A percentile compares a stretch with the other conserved stretches of the same genome.
phyloP scores from a whole-genome alignment of 2,113 vertebrate species.

The Poecile atricapillus region DNA sequence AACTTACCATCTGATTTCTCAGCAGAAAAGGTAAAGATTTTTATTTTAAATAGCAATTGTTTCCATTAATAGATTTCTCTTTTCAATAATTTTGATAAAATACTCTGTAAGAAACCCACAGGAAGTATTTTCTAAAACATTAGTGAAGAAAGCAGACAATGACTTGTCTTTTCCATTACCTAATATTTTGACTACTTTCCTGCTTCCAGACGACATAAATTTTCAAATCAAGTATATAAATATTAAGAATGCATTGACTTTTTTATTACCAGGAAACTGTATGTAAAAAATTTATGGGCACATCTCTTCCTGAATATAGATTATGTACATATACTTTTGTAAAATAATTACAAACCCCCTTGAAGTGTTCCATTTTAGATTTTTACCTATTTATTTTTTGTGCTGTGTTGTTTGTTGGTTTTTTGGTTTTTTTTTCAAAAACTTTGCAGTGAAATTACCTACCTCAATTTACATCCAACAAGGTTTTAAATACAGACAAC shows the following conservation, averaged over 20 bases:
- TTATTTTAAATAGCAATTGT: not conserved
- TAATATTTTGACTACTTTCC: not conserved
- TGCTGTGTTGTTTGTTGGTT: not conserved
- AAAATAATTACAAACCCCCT: not conserved
- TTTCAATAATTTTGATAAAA: not conserved
- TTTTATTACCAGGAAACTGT: not conserved
- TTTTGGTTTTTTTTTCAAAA: not conserved
- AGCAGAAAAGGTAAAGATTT: not conserved
- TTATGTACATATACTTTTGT: not conserved
- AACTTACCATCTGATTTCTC: not conserved
- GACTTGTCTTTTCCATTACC: not conserved
- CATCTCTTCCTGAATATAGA: not conserved
- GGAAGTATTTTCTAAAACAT: not conserved
- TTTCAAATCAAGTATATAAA: not conserved
- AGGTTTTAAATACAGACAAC: not conserved
- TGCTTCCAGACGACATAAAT: not conserved
- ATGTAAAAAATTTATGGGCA: not conserved
- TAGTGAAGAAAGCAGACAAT: not conserved
- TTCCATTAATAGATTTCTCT: not conserved
- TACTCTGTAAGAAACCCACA: not conserved
- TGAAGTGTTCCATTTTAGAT: not conserved
- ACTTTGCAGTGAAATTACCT: not conserved
- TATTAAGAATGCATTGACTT: not conserved
- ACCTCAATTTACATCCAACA: not conserved
- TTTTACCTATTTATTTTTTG: not conserved